Evolutionary conservation across 1,140 invertebrate species (phyloP), one percentile per base, ranked within the genome.

Genomic region (Danaus plexippus): DNA sequence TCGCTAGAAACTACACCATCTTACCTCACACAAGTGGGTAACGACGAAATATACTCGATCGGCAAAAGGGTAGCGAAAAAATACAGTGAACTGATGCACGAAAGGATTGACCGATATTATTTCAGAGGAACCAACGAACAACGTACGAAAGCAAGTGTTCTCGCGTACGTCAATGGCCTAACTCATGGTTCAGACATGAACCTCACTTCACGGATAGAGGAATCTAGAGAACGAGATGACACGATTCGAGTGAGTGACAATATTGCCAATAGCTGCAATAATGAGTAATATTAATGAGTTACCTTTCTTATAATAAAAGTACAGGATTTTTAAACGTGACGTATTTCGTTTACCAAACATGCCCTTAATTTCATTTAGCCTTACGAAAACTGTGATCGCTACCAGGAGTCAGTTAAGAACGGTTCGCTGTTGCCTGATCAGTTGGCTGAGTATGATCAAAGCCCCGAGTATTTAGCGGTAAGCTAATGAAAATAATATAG

Each of bases 101-200:
- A n/a, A 7, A n/a, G 4, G 46, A 52, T 59, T 8, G 60, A 69
- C 0, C 57, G 70, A 10, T 79, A 69, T 48, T 81, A 85, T 61
- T 77, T 82, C 43, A 73, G 79, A 47, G 63, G 73, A 0, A 77
- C 81, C 1, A 69, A 78, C 18, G 69, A 77, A 46, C 79, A 85
- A 50, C 72, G 77, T 50, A 85, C 81, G 1, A 58, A 78, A 4
- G 71, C 74, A 18, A 85, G 81, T 53, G 67, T 73, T 7, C 70
- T 71, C n/a, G 81, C 77, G 9, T 85, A 71, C 13, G 68, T 75
- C 0, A 76, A 80, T 48, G 79, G 76, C 0, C 52, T 77, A 1
- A 71, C 64, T 43, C 69, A 74, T 18, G 69, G 63, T 0, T 74
- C 62, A 0, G 71, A 64, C 41, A 11, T 80, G 18, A 74, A 60